phyloP scores from a whole-genome alignment of 1,140 invertebrate species.

The Cherax destructor region DNA sequence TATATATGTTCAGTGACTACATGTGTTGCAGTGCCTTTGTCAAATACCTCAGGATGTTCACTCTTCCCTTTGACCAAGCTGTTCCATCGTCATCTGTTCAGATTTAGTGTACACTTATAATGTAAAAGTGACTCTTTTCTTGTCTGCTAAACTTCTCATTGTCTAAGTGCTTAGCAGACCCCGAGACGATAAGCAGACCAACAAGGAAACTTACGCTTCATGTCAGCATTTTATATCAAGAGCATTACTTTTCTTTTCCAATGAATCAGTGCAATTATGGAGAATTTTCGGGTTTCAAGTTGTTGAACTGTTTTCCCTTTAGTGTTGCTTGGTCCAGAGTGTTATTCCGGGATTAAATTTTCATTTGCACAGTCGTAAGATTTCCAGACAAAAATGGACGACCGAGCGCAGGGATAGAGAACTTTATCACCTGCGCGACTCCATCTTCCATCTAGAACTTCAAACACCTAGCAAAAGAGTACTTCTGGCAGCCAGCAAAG shows the following conservation, averaged over 20 bases:
- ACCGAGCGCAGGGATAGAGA: constrained; percentile 17
- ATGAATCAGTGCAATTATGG: constrained; percentile 17
- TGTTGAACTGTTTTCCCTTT: not conserved
- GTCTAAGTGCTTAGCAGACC: constrained; percentile 30
- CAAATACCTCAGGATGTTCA: constrained; percentile 13
- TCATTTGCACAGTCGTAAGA: constrained; percentile 38
- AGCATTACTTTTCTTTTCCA: constrained; percentile 24
- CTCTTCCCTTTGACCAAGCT: constrained; percentile 12
- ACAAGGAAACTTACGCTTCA: constrained; percentile 33
- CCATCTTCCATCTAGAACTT: too few relatives aligned
- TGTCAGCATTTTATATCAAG: constrained; percentile 1
- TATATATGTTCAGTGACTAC: constrained; percentile 42
- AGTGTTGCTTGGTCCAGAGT: constrained; percentile 28
- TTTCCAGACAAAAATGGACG: constrained; percentile 22
- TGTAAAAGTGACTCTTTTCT: constrained; percentile 34
- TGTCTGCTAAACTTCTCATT: not conserved
- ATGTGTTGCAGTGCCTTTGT: constrained; percentile 34
- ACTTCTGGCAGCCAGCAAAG: too few relatives aligned
- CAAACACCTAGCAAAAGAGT: too few relatives aligned
- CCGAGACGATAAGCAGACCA: constrained; percentile 4
- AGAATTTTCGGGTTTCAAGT: not conserved
- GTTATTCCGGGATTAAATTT: constrained; percentile 1
- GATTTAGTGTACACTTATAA: constrained; percentile 39
- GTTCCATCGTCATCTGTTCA: constrained; percentile 21
- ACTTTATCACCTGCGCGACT: not conserved